Base-by-base conservation (phyloP, 1,140 invertebrate species). In the Luehdorfia chinensis region DNA sequence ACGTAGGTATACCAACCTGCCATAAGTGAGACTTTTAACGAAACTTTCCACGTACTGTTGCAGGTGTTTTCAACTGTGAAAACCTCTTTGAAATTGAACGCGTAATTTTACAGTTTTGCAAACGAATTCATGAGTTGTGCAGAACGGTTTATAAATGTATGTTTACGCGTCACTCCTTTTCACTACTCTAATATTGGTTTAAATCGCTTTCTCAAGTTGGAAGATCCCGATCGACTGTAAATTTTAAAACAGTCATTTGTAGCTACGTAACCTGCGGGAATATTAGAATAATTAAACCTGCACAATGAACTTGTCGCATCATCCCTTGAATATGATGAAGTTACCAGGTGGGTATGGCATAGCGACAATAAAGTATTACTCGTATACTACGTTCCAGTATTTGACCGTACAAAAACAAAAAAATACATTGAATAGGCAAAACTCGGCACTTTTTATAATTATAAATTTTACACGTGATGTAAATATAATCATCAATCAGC, bases 11-110 rank as follows among this genome's bases (percentile, higher is more conserved):
- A 52, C 50, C n/a, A n/a, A n/a, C n/a, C 19, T 21, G 32, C 53
- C 50, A 51, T 47, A 36, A 62, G 62, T 50, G 63, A 50, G 66
- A 76, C 65, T 67, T 72, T 65, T 56, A 49, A 59, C 41, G 54
- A 69, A 79, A 78, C 61, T 71, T 73, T 63, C 56, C 75, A 68
- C 62, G 52, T 62, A 59, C 43, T 67, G 75, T 73, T 69, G 59
- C 72, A 79, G 72, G 73, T 78, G 75, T 62, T 67, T 37, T 46
- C 58, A 61, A 59, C 60, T 54, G 43, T 23, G 32, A 32, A 59
- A n/a, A 70, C 60, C 62, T 67, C 46, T 56, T 47, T 53, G 59
- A 53, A 60, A 67, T 59, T 64, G 54, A 70, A 66, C 61, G 58
- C 57, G 34, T 52, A 58, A 62, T 67, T 70, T 61, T 64, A 59